phyloP scores from a whole-genome alignment of 2,113 vertebrate genomes.

The Xenopus tropicalis region DNA sequence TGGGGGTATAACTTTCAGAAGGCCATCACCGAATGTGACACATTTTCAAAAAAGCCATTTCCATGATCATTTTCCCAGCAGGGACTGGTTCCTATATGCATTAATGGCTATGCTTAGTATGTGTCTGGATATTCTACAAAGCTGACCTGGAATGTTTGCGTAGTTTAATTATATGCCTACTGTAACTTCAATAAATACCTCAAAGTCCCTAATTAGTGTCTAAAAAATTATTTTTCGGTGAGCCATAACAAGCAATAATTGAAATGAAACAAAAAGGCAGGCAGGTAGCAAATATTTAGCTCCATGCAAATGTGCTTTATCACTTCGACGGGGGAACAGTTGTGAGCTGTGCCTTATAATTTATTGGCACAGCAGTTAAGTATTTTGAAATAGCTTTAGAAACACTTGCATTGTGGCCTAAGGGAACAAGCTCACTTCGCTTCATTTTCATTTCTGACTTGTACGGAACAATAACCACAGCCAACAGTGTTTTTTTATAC shows the following conservation, averaged over 20 bases:
- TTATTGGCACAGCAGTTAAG: constrained; percentile 41
- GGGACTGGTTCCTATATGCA: too few relatives aligned
- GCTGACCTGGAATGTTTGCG: too few relatives aligned
- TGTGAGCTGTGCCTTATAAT: constrained; percentile 15
- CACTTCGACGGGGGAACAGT: constrained; percentile 7
- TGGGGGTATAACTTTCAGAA: too few relatives aligned
- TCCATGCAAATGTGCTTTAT: background rate
- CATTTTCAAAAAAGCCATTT: too few relatives aligned
- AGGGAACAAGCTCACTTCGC: constrained; percentile 28
- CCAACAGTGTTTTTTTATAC: constrained; percentile 20
- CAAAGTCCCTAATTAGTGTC: too few relatives aligned
- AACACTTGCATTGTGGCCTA: constrained; percentile 35
- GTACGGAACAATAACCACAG: constrained; percentile 20
- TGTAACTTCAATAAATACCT: too few relatives aligned
- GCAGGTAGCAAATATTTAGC: background rate
- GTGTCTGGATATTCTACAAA: too few relatives aligned
- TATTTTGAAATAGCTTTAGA: constrained; percentile 24
- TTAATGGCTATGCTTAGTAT: too few relatives aligned
- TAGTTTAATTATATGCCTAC: too few relatives aligned
- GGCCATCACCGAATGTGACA: too few relatives aligned
- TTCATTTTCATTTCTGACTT: constrained; percentile 39
- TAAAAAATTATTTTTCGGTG: too few relatives aligned
- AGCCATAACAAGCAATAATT: constrained; percentile 13
- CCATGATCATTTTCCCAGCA: too few relatives aligned
- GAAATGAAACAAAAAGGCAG: background rate